phyloP scores from a whole-genome alignment of 2,888 invertebrate species.

The Margaritifera margaritifera region DNA sequence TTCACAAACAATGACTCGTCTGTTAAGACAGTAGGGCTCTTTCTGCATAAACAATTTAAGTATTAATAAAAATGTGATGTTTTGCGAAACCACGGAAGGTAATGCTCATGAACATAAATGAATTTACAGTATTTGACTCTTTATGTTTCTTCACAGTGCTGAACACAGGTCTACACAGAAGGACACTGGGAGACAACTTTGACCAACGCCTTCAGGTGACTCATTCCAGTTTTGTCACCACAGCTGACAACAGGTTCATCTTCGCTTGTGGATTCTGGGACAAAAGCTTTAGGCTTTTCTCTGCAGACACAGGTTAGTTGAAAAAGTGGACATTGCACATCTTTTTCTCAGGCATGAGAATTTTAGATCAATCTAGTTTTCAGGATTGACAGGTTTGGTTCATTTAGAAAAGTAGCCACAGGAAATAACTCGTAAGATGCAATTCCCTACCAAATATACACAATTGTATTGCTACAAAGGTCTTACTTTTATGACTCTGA shows the following conservation, averaged over 20 bases:
- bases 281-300: constrained; percentile 98
- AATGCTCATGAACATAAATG: too few relatives aligned
- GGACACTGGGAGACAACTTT: constrained; percentile 98
- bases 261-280: constrained; percentile 99
- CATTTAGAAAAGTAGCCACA: not conserved
- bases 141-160: constrained; percentile 43
- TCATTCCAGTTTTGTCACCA: constrained; percentile 96
- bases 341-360: not conserved
- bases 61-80: too few relatives aligned
- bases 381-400: not conserved
- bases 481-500: too few relatives aligned
- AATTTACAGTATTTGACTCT: too few relatives aligned
- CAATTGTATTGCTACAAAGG: too few relatives aligned
- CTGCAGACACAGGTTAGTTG: constrained; percentile 89
- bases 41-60: too few relatives aligned
- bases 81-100: too few relatives aligned
- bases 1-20: too few relatives aligned
- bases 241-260: constrained; percentile 95
- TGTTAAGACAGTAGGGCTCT: too few relatives aligned
- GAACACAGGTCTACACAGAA: constrained; percentile 75
- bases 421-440: too few relatives aligned
- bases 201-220: constrained; percentile 95
- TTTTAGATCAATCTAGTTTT: not conserved
- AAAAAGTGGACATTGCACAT: not conserved
- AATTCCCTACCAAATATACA: too few relatives aligned